Conservation (phyloP, 2,888 invertebrate genomes). For the Melitaea athalia region DNA sequence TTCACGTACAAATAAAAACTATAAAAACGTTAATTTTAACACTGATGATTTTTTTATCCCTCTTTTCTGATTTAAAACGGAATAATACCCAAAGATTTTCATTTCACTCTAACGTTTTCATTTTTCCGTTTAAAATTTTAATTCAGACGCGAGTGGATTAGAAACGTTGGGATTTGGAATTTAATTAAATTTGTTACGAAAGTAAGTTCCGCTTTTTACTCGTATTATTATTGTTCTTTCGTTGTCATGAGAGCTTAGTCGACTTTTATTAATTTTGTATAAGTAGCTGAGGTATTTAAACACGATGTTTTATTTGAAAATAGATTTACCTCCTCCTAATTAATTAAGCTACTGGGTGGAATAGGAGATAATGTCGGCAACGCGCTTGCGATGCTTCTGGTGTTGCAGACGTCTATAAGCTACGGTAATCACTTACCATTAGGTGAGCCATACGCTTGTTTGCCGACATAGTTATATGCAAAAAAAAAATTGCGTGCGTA, state of each 20-base stretch:
- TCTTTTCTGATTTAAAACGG: not conserved
- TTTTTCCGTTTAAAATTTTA: constrained; percentile 19
- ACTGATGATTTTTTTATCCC: not conserved
- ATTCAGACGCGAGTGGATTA: constrained; percentile 16
- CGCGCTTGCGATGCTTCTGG: too few relatives aligned
- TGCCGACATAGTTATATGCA: too few relatives aligned
- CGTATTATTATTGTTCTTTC: constrained; percentile 2
- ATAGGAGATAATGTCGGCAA: too few relatives aligned
- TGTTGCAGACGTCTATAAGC: too few relatives aligned
- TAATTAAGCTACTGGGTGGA: too few relatives aligned
- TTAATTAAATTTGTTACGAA: constrained; percentile 21
- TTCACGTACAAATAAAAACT: too few relatives aligned
- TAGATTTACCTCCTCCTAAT: too few relatives aligned
- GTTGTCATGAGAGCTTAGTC: not conserved
- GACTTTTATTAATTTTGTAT: not conserved
- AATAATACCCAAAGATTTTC: constrained; percentile 18
- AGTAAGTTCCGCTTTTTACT: constrained; percentile 9
- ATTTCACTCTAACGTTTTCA: constrained; percentile 17
- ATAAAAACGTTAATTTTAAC: not conserved
- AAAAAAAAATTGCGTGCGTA: too few relatives aligned
- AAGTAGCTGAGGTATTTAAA: not conserved
- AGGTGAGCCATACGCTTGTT: too few relatives aligned
- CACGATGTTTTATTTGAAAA: not conserved
- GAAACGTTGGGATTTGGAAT: constrained; percentile 22
- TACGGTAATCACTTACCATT: too few relatives aligned